Evolutionary conservation across 2,113 vertebrate genomes (phyloP).

Genomic region (Eurystomus gularis): DNA sequence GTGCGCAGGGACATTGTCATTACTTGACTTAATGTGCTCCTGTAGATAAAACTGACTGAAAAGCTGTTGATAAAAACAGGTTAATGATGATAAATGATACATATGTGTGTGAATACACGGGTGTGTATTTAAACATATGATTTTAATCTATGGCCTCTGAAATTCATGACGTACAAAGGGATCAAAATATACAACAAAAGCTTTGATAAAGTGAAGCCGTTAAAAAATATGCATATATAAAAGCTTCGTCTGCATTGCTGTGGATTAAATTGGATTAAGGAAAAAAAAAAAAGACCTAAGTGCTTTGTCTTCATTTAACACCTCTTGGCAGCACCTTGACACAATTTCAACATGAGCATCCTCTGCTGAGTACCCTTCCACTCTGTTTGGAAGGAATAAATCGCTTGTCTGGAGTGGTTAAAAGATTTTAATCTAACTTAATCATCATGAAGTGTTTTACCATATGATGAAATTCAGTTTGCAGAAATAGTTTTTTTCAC

Average conservation of each 20-base stretch:
- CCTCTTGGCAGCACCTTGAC: background rate
- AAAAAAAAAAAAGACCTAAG: background rate
- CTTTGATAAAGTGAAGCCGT: background rate
- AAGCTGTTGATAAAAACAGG: background rate
- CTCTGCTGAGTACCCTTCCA: background rate
- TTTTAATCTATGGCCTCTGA: background rate
- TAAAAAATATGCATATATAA: background rate
- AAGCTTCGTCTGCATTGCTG: background rate
- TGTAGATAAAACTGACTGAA: background rate
- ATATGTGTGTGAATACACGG: background rate
- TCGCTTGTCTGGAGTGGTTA: background rate
- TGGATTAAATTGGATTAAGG: background rate
- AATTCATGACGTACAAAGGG: background rate
- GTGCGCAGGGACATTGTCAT: background rate
- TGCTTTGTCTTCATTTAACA: background rate
- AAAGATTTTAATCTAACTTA: conserved; percentile 2
- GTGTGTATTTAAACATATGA: fast-evolving
- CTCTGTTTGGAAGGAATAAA: conserved; percentile 13
- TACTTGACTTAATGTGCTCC: background rate
- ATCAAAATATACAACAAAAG: background rate
- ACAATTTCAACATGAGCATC: background rate
- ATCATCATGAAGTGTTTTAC: conserved; percentile 4
- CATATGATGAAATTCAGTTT: background rate
- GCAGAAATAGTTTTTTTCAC: background rate
- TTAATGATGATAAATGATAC: background rate